phyloP scores from a whole-genome alignment of 2,113 vertebrate genomes.

The Phyllostomus discolor region DNA sequence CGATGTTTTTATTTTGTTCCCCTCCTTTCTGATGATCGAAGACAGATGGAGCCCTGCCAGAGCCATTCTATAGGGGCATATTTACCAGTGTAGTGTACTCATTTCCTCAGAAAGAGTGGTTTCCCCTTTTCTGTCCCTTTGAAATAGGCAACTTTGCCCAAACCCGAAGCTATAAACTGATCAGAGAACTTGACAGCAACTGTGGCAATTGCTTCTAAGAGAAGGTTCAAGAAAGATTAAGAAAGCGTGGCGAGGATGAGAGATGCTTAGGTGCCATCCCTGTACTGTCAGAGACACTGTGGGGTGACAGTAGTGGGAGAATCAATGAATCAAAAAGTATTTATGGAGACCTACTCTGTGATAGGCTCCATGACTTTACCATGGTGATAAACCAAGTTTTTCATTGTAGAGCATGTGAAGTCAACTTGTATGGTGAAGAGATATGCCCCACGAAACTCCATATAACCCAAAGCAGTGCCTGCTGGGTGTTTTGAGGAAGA shows the following conservation, averaged over 20 bases:
- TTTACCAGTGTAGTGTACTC: background rate
- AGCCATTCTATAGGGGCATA: background rate
- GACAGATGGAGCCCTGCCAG: no score
- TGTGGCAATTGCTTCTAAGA: background rate
- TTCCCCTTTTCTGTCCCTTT: background rate
- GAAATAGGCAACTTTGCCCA: background rate
- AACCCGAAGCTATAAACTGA: background rate
- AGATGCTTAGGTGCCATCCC: background rate
- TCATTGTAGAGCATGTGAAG: background rate
- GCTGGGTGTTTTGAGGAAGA: background rate
- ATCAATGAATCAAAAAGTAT: background rate
- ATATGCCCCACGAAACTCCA: background rate
- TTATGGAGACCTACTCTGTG: background rate
- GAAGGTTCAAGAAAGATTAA: background rate
- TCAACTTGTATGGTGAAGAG: background rate
- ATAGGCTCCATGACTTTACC: background rate
- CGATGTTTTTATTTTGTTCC: background rate
- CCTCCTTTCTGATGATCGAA: background rate
- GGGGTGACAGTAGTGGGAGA: background rate
- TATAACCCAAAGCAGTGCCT: background rate
- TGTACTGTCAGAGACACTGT: background rate
- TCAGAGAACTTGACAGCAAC: background rate
- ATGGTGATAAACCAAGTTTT: background rate
- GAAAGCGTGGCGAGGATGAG: background rate
- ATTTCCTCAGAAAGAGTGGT: background rate